phyloP scores from a whole-genome alignment of 1,140 invertebrate species.

The Tetranychus cinnabarinus region DNA sequence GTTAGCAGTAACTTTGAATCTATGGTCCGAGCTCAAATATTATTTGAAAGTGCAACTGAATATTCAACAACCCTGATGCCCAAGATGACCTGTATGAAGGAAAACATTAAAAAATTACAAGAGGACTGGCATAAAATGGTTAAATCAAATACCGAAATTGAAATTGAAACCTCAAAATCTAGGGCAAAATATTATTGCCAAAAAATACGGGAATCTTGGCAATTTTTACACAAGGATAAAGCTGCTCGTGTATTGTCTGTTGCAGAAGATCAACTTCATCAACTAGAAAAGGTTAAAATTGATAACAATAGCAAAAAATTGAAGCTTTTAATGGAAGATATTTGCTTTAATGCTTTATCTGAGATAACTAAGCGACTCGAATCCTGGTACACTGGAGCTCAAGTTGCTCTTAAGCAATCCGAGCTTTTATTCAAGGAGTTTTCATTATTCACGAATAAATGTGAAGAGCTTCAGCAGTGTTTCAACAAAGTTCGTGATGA shows the following conservation, averaged over 20 bases:
- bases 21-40: not conserved
- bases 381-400: slow-evolving; percentile 13
- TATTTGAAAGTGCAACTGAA: not conserved
- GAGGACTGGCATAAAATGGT: not conserved
- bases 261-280: slow-evolving; percentile 80
- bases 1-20: not conserved
- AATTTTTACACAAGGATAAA: slow-evolving; percentile 60
- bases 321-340: slow-evolving; percentile 10
- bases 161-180: slow-evolving; percentile 26
- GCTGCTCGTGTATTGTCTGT: slow-evolving; percentile 47
- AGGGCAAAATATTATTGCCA: slow-evolving; percentile 45
- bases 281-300: slow-evolving; percentile 39
- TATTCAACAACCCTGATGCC: not conserved
- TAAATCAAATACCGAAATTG: not conserved
- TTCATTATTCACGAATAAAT: not conserved
- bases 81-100: not conserved
- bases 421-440: slow-evolving; percentile 6
- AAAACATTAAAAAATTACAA: not conserved
- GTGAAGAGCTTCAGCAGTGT: not conserved
- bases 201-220: slow-evolving; percentile 64
- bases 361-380: slow-evolving; percentile 12
- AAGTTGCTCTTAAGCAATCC: slow-evolving; percentile 8
- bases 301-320: slow-evolving; percentile 14
- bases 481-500: not conserved
- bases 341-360: slow-evolving; percentile 6